Base-by-base conservation (phyloP, 2,797 vertebrate genomes). In the Phyllotis vaccarum region DNA sequence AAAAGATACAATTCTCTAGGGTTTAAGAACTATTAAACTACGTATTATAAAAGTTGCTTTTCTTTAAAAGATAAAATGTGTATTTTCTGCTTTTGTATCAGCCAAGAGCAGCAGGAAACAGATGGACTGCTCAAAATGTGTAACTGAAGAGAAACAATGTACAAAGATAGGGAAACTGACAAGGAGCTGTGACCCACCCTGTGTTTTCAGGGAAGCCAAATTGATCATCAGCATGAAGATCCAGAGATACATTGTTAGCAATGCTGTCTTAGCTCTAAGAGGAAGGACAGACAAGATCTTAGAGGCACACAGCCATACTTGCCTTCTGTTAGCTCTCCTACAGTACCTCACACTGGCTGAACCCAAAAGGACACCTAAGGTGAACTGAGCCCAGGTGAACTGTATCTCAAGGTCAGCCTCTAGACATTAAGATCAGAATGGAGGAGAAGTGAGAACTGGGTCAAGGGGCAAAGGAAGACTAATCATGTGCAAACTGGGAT, bases 31-130 rank as follows among this genome's bases (percentile, higher is more conserved):
- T 81, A 79, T 22, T 70, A 12, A 86, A 93, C 34, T 83, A 34
- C 43, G 60, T 19, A 52, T 31, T 90, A 94, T 34, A 72, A 75
- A 91, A 64, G 72, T 49, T 74, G 43, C 81, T 93, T 74, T 27
- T 74, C 78, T 93, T 66, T 75, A 94, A 82, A 88, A 93, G 85
- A 70, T 86, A 80, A 70, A 72, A 58, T 74, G 52, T 58, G 6
- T 29, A 31, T 58, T 56, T 78, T 95, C 86, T 91, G 75, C 83
- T 83, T 95, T 96, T 80, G 49, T 92, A 92, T 89, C 79, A 93
- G 43, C 46, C 60, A 85, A 93, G 60, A 92, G 75, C 90, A 93
- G 64, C 81, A 92, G 93, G 89, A 92, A 95, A 92, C 86, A 93
- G 86, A 93, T 83, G 85, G 52, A 31, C n/a, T 29, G 1, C 40